Base-by-base conservation (phyloP, 2,888 invertebrate genomes). In the Hofmannophila pseudospretella region DNA sequence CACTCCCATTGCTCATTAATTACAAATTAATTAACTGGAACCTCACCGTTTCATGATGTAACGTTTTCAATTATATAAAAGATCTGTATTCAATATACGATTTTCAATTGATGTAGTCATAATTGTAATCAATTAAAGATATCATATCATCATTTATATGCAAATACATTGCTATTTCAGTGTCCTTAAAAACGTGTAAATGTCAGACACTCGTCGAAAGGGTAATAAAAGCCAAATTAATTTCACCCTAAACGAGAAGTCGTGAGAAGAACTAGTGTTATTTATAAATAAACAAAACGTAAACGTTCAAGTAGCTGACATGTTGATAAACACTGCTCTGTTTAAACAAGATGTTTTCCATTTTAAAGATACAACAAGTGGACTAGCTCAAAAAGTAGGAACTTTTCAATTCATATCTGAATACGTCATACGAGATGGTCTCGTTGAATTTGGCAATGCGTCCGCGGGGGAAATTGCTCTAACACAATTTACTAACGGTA, bases 401-500 rank as follows among this genome's bases (percentile, higher is more conserved):
- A 37, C 9, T 14, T 28, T 33, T 32, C 20, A 19, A 30, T 19
- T n/a, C 34, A 14, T 23, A 9, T 13, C 20, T 20, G 5, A 5
- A 20, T 4, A 20, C 7, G n/a, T 23, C 13, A 7, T 14, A n/a
- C 42, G 29, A 36, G 38, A 42, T 27, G 27, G 30, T 42, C 31
- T 42, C 33, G 47, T 47, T 48, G 51, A 71, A 68, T 75, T 75
- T 60, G 63, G 70, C 66, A 67, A 67, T 55, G 54, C 56, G 56
- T 63, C 58, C 49, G 58, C 60, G 61, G 66, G 75, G 71, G 67
- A 80, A 76, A 75, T 75, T 68, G 66, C 72, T 78, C 72, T 75
- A 80, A 77, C 76, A 71, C 73, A 80, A 81, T 78, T 72, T 74
- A 73, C 69, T 79, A 80, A 80, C 81, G 77, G 82, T 79, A 74